Evolutionary conservation across 2,888 invertebrate species (phyloP).

Genomic region (Merodon equestris): DNA sequence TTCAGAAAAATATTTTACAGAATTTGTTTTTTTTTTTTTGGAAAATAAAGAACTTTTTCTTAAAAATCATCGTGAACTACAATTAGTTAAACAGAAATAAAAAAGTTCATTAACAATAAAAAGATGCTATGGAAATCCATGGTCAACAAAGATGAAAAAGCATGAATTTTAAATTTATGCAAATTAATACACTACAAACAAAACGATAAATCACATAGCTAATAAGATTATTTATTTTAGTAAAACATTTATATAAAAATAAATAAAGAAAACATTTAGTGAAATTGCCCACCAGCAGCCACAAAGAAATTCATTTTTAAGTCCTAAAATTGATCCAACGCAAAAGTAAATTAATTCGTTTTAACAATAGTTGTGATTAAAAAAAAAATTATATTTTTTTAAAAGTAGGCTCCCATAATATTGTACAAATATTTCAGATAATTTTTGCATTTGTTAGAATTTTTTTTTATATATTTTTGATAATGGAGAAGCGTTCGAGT

Average conservation of each 20-base stretch:
- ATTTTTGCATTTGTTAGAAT: conserved; percentile 9
- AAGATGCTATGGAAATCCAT: background rate
- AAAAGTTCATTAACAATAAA: conserved; percentile 18
- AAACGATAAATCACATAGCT: conserved; percentile 20
- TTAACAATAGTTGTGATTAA: conserved; percentile 46
- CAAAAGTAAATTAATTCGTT: conserved; percentile 45
- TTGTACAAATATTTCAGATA: background rate
- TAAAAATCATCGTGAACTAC: conserved; percentile 59
- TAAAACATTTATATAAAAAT: conserved; percentile 51
- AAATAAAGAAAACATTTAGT: conserved; percentile 63
- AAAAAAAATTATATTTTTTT: too few relatives aligned
- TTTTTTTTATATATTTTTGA: conserved; percentile 10
- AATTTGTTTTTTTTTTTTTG: conserved; percentile 10
- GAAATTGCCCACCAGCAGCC: conserved; percentile 76
- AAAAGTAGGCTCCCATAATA: too few relatives aligned
- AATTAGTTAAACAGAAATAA: conserved; percentile 18
- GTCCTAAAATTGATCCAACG: conserved; percentile 57
- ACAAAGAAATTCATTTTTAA: conserved; percentile 71
- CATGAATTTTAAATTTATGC: conserved; percentile 33
- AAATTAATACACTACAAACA: conserved; percentile 51
- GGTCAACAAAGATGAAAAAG: too few relatives aligned
- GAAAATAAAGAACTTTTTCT: conserved; percentile 6
- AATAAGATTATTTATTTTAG: conserved; percentile 34
- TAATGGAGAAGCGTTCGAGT: conserved; percentile 20
- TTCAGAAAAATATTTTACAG: conserved; percentile 28